Evolutionary conservation across 2,888 invertebrate species (phyloP), one percentile per base, ranked within the genome.

Genomic region (Epinotia demarniana): DNA sequence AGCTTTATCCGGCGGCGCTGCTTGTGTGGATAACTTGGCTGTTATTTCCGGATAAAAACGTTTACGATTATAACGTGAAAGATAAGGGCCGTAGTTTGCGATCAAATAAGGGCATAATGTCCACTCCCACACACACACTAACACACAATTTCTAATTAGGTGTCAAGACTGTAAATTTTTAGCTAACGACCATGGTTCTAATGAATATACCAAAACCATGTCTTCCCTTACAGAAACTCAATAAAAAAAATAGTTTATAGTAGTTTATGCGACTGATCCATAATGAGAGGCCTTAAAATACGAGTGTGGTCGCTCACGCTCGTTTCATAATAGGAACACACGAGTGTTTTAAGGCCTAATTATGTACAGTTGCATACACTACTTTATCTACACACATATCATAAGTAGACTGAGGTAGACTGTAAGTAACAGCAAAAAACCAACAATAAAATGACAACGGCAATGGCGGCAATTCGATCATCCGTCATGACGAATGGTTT

Each of bases 1-100:
- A 66, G 58, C 66, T 58, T 60, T 73, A 66, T 58, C 66, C 49
- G 69, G 69, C 58, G 69, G 43, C 19, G 46, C n/a, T 23, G n/a
- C 43, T 12, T 60, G 58, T 8, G 19, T 68, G 12, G 55, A 68
- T 12, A 18, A 27, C 46, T 23, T 69, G 43, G 12, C 46, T 23
- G 3, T 18, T 62, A 19, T 70, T 33, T 60, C 27, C 18, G 49
- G 60, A 61, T 33, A 33, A 46, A 60, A 60, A 19, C 43, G 39
- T 58, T 19, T 18, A n/a, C 53, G n/a, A 53, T 3, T 9, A 39
- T 33, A 33, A 46, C 19, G 19, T 11, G 13, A 46, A 63, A 43
- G 18, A 62, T 18, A 62, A 39, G 39, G 16, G 2, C 6, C 53
- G 13, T 53, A 53, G 6, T 53, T 53, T 53, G n/a, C n/a, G n/a